These are phyloP conservation scores for Acrobasis consociella DNA, from an alignment of 2,888 invertebrate species.

Conservation along the genomic window DNA sequence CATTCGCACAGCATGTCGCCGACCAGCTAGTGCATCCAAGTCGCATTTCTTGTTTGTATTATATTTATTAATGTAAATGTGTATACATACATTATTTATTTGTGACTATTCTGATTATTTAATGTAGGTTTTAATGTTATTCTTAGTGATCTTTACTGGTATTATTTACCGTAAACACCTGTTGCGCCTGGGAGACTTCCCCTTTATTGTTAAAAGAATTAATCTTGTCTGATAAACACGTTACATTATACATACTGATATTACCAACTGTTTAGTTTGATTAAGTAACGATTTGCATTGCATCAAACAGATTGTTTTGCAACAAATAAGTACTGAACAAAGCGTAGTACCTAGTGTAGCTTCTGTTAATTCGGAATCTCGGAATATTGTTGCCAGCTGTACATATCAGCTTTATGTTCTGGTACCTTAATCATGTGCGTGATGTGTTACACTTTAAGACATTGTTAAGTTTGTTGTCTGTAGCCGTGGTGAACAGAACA, in stretches of 20 bases:
- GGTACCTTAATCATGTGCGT: constrained; percentile 25
- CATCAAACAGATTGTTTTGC: not conserved
- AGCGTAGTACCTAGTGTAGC: not conserved
- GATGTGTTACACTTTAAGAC: not conserved
- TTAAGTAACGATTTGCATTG: not conserved
- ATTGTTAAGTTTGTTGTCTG: not conserved
- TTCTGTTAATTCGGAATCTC: constrained; percentile 27
- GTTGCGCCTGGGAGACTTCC: not conserved
- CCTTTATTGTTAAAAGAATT: not conserved
- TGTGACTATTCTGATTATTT: constrained; percentile 10
- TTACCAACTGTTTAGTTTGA: not conserved
- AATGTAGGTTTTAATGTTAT: constrained; percentile 8
- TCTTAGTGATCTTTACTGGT: constrained; percentile 2
- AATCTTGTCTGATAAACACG: not conserved
- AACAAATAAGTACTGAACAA: constrained; percentile 14
- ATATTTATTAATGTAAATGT: constrained; percentile 17
- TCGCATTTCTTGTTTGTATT: constrained; percentile 13
- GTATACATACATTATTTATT: constrained; percentile 9
- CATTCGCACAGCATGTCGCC: not conserved
- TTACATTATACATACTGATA: not conserved
- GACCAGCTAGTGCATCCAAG: constrained; percentile 1
- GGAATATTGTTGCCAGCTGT: constrained; percentile 28
- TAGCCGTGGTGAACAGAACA: not conserved
- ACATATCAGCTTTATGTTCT: constrained; percentile 29
- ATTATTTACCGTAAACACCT: constrained; percentile 4